Conservation (phyloP, 2,888 invertebrate species). For the Lithophane leautieri region DNA sequence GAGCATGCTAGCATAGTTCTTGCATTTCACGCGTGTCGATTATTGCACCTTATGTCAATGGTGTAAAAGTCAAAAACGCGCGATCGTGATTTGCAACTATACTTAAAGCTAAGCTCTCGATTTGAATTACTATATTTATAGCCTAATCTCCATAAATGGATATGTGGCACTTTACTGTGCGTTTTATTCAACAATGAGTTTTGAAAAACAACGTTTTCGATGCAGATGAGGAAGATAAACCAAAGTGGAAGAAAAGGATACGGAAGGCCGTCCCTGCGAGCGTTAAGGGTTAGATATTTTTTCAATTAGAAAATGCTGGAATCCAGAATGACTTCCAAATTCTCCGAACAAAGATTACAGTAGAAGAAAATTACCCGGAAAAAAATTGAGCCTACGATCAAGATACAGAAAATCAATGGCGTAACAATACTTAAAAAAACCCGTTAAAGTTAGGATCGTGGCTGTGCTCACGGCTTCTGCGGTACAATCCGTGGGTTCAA, state of each 20-base stretch:
- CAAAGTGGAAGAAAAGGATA: constrained; percentile 58
- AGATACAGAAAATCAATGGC: neutral
- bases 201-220: constrained; percentile 50
- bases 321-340: neutral
- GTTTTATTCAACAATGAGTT: constrained; percentile 39
- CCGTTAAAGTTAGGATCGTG: neutral
- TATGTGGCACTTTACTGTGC: constrained; percentile 29
- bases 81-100: neutral
- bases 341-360: constrained; percentile 1
- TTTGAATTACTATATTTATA: constrained; percentile 27
- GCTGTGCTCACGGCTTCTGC: neutral
- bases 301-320: constrained; percentile 42
- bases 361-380: neutral
- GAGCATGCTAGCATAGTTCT: neutral
- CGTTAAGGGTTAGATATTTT: constrained; percentile 57
- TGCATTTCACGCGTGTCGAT: neutral
- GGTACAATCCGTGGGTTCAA: constrained; percentile 11
- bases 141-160: constrained; percentile 24
- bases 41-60: neutral
- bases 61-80: neutral
- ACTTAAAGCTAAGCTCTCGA: constrained; percentile 9
- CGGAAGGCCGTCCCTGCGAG: constrained; percentile 47
- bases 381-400: neutral
- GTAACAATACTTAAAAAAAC: neutral
- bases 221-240: constrained; percentile 56